phyloP scores from a whole-genome alignment of 1,140 invertebrate genomes.

The Pseudomyrmex cubaensis region DNA sequence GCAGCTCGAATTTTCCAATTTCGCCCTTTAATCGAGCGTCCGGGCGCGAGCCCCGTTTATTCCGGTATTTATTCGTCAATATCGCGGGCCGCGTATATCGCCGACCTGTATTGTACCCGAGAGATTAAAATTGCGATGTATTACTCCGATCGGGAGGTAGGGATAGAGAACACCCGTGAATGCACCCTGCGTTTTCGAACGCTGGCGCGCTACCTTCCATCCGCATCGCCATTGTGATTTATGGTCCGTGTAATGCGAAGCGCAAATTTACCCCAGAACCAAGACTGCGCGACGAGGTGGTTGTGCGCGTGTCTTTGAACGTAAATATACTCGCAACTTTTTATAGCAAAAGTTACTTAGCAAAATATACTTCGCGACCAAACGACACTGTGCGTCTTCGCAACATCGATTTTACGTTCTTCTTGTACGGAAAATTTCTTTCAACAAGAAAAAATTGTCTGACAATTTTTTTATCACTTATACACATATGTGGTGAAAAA shows the following conservation, averaged over 20 bases:
- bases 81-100: constrained; percentile 38
- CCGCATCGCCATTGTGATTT: constrained; percentile 42
- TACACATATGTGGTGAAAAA: too few relatives aligned
- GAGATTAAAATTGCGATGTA: constrained; percentile 60
- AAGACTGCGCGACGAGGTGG: not conserved
- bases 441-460: not conserved
- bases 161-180: constrained; percentile 14
- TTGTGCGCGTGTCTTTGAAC: not conserved
- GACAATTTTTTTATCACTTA: too few relatives aligned
- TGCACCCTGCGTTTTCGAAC: constrained; percentile 39
- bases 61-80: constrained; percentile 61
- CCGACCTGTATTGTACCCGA: constrained; percentile 44
- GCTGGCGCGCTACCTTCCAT: constrained; percentile 17
- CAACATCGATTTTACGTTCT: not conserved
- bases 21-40: constrained; percentile 42
- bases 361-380: not conserved
- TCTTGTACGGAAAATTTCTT: constrained; percentile 1
- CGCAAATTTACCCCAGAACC: constrained; percentile 31
- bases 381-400: too few relatives aligned
- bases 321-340: constrained; percentile 13
- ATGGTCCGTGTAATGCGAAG: constrained; percentile 49
- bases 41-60: constrained; percentile 46
- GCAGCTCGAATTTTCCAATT: constrained; percentile 54
- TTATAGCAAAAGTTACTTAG: not conserved
- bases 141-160: constrained; percentile 31